These are phyloP conservation scores for Oxycera nigricornis DNA, from an alignment of 2,888 invertebrate genomes.

Conservation along the genomic window DNA sequence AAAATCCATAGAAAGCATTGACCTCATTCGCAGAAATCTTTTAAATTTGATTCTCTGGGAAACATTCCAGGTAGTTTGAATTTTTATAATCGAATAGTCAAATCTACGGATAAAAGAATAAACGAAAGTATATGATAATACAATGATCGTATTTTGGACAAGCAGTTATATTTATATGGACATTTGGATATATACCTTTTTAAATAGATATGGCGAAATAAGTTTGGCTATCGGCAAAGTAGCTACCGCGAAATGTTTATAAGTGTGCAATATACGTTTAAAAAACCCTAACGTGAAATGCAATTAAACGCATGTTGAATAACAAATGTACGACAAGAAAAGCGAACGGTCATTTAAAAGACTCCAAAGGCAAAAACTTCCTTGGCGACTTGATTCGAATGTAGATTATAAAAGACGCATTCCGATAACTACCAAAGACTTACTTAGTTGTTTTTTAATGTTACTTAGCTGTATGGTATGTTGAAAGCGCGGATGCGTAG, in stretches of 20 bases:
- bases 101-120: not conserved
- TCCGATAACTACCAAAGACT: too few relatives aligned
- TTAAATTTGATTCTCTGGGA: too few relatives aligned
- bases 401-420: slow-evolving; percentile 15
- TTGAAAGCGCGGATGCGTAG: too few relatives aligned
- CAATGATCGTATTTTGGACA: not conserved
- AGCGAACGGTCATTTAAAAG: not conserved
- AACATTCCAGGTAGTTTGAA: too few relatives aligned
- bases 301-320: slow-evolving; percentile 4
- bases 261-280: not conserved
- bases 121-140: not conserved
- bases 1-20: not conserved
- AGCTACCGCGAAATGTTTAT: not conserved
- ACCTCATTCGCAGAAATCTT: not conserved
- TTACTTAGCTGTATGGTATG: too few relatives aligned
- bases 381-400: not conserved
- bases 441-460: too few relatives aligned
- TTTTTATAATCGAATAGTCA: not conserved
- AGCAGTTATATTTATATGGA: too few relatives aligned
- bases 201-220: not conserved
- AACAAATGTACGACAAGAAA: slow-evolving; percentile 13
- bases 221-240: not conserved
- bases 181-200: too few relatives aligned
- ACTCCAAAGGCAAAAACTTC: slow-evolving; percentile 6
- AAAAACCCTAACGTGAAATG: slow-evolving; percentile 2